These are phyloP conservation scores for Fulica atra DNA, from an alignment of 2,113 vertebrate genomes.

Conservation along the genomic window DNA sequence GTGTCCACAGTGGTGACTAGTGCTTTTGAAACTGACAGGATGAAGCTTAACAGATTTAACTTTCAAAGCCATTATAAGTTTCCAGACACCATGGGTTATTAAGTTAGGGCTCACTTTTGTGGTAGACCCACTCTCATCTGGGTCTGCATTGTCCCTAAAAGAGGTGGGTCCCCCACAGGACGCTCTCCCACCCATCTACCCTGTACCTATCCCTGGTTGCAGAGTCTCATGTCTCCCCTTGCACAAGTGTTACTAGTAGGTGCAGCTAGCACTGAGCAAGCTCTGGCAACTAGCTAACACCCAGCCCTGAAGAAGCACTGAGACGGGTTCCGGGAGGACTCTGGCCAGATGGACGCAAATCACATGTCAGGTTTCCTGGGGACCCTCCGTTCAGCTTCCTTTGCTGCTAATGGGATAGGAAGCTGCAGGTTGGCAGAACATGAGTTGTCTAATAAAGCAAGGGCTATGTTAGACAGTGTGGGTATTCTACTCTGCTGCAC, in stretches of 20 bases:
- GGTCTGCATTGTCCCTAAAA: neutral
- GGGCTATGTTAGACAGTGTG: fast-evolving
- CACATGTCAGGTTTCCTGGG: neutral
- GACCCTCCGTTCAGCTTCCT: neutral
- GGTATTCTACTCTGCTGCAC: neutral
- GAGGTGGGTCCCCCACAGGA: fast-evolving
- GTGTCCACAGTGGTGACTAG: neutral
- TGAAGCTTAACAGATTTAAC: neutral
- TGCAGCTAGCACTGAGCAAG: neutral
- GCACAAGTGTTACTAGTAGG: fast-evolving
- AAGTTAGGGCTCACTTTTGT: neutral
- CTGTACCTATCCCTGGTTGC: neutral
- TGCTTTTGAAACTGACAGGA: neutral
- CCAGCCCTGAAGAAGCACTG: neutral
- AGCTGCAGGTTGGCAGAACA: neutral
- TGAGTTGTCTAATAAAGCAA: neutral
- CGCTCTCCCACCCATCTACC: neutral
- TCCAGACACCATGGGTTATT: neutral
- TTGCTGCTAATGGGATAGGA: neutral
- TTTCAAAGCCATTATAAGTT: neutral
- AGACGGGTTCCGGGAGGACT: neutral
- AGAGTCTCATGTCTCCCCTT: fast-evolving
- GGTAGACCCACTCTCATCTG: neutral
- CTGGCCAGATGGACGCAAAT: neutral
- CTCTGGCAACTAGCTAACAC: neutral